Percentiles rank a stretch among this genome's conserved stretches.
phyloP scores from a whole-genome alignment of 2,113 vertebrate genomes.

The Leucopsar rothschildi region DNA sequence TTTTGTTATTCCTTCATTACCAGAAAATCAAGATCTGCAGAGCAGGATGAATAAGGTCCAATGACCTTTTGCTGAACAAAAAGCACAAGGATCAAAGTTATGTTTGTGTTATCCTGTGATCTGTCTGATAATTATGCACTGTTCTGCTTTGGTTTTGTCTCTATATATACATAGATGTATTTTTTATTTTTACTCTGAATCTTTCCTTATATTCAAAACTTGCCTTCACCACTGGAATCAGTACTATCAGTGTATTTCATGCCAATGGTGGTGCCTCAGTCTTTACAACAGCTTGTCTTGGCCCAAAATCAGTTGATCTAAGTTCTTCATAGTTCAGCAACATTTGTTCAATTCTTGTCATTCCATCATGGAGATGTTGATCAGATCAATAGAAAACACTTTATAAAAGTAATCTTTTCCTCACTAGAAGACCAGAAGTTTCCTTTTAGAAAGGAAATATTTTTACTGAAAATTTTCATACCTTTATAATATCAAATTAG shows the following conservation, averaged over 20 bases:
- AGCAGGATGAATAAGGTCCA: background rate
- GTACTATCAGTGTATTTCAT: background rate
- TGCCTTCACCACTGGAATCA: background rate
- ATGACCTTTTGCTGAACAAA: background rate
- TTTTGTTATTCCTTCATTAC: background rate
- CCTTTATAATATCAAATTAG: background rate
- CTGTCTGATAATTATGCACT: background rate
- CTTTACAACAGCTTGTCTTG: background rate
- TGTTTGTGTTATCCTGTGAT: background rate
- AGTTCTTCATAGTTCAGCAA: background rate
- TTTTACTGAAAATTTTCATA: background rate
- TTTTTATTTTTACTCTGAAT: background rate
- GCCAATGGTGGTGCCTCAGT: background rate
- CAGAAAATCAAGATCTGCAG: background rate
- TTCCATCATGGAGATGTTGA: background rate
- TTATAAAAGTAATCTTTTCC: background rate
- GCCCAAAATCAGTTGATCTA: background rate
- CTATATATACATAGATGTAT: background rate
- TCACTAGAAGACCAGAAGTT: background rate
- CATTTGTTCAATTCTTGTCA: background rate
- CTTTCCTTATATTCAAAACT: background rate
- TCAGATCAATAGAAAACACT: background rate
- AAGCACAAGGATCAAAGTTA: background rate
- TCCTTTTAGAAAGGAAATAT: background rate
- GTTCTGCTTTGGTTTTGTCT: background rate